Conservation (phyloP, 2,797 vertebrate species). For the Pangasius mekongensis region DNA sequence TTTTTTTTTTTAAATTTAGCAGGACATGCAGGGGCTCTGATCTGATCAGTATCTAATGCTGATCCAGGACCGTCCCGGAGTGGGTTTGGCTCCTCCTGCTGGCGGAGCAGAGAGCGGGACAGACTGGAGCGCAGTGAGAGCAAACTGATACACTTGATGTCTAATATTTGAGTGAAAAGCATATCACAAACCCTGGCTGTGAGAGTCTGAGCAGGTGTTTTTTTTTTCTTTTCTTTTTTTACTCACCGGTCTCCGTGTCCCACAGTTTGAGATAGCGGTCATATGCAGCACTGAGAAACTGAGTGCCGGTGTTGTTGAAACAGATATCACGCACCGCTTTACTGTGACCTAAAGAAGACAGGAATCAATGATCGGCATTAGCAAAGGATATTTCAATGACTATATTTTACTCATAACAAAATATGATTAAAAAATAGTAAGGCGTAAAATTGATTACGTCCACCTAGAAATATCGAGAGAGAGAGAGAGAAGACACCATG, state of each 20-base stretch:
- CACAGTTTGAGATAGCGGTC: conserved; percentile 96
- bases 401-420: neutral
- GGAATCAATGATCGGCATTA: neutral
- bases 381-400: neutral
- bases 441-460: too few species aligned
- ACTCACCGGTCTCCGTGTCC: conserved; percentile 94
- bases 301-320: conserved; percentile 90
- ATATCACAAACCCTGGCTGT: neutral
- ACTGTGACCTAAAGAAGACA: conserved; percentile 84
- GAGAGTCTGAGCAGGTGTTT: neutral
- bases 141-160: neutral
- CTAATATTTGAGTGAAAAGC: neutral
- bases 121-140: neutral
- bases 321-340: conserved; percentile 98
- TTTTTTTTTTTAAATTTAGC: neutral
- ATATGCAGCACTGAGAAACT: conserved; percentile 94
- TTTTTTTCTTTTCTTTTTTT: conserved; percentile 15
- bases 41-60: neutral
- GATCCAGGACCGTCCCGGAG: neutral
- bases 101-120: conserved; percentile 19
- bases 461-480: too few species aligned
- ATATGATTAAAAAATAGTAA: neutral
- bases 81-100: conserved; percentile 30
- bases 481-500: too few species aligned
- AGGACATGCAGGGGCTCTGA: neutral